A percentile compares a stretch with the other conserved stretches of the same genome.
Evolutionary conservation across 2,797 vertebrate species (phyloP).

Genomic region (Poliocrania exsul): DNA sequence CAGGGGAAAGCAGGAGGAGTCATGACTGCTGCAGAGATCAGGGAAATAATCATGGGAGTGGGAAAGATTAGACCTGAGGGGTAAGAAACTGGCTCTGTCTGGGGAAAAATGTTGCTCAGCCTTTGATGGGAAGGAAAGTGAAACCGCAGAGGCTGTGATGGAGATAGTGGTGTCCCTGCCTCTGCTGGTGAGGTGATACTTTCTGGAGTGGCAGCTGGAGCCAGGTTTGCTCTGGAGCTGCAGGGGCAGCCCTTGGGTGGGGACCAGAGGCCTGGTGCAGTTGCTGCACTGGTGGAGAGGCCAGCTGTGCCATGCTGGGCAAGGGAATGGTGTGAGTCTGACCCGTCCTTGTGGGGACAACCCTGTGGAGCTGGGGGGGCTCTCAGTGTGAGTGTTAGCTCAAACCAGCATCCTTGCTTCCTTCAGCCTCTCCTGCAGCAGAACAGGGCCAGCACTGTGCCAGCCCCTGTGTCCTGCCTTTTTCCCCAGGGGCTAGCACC

Average conservation of each 20-base stretch:
- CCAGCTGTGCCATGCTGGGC: not conserved
- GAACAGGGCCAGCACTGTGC: not conserved
- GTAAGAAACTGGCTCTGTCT: not conserved
- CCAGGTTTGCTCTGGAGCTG: not conserved
- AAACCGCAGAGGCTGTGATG: accelerated
- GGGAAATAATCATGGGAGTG: not conserved
- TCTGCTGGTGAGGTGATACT: not conserved
- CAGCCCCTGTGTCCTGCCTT: not conserved
- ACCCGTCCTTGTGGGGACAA: too few relatives aligned
- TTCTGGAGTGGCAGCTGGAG: not conserved
- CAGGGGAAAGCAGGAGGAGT: not conserved
- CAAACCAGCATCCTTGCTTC: not conserved
- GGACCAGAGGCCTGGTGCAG: not conserved
- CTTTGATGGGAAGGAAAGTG: not conserved
- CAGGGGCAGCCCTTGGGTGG: not conserved
- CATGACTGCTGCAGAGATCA: accelerated
- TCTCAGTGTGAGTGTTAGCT: not conserved
- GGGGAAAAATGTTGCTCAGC: not conserved
- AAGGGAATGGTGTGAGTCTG: not conserved
- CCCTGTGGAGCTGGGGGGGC: accelerated
- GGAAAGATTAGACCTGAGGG: not conserved
- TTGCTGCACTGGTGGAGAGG: not conserved
- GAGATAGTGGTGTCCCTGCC: accelerated
- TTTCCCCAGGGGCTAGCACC: accelerated
- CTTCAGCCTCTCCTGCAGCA: not conserved